Evolutionary conservation across 2,113 vertebrate species (phyloP).

Genomic region (Merops nubicus): DNA sequence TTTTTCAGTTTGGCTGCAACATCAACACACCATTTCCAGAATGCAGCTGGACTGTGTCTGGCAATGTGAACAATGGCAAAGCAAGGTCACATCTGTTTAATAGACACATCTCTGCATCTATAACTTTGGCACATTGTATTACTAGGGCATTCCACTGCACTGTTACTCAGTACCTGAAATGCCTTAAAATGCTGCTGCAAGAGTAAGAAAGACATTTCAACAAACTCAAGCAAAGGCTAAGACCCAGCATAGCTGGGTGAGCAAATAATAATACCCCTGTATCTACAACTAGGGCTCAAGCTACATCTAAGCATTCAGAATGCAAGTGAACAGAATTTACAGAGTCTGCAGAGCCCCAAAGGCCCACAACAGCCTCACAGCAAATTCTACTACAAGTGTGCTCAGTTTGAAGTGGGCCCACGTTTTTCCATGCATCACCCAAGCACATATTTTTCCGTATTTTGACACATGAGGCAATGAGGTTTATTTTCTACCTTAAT

Average conservation of each 20-base stretch:
- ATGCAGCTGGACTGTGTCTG: neutral
- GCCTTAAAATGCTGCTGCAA: neutral
- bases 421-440: neutral
- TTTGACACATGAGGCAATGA: neutral
- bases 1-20: neutral
- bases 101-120: neutral
- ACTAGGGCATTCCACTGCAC: neutral
- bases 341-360: neutral
- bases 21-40: neutral
- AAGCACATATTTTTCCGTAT: slow-evolving; percentile 29
- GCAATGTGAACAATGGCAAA: neutral
- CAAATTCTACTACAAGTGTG: neutral
- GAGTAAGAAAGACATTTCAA: neutral
- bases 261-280: neutral
- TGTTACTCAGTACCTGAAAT: neutral
- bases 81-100: neutral
- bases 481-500: slow-evolving; percentile 35
- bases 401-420: neutral
- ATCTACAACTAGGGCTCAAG: neutral
- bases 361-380: fast-evolving
- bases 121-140: neutral
- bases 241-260: neutral
- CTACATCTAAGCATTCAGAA: neutral
- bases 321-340: neutral
- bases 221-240: neutral